These are phyloP conservation scores for Chironomus striatipennis DNA, from an alignment of 1,140 invertebrate genomes.

Conservation along the genomic window DNA sequence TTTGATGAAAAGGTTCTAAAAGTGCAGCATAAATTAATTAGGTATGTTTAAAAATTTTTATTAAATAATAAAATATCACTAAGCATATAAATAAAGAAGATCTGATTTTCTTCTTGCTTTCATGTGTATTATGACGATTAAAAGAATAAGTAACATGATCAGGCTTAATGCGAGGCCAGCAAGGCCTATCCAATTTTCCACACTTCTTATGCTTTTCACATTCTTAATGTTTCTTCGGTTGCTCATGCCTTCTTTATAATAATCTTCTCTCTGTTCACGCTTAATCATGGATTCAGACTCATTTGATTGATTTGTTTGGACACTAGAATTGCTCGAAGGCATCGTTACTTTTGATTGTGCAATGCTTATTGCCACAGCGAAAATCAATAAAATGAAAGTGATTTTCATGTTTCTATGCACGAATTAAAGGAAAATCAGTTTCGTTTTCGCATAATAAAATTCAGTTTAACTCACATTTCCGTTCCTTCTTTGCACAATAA, in stretches of 20 bases:
- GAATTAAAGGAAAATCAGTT: neutral
- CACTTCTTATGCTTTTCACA: neutral
- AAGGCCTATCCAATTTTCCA: constrained; percentile 10
- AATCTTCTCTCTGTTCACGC: neutral
- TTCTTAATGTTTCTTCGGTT: no score
- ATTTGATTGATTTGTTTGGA: constrained; percentile 12
- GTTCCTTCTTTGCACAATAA: no score
- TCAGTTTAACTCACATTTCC: neutral
- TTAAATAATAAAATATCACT: no score
- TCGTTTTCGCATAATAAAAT: neutral
- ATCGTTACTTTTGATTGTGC: neutral
- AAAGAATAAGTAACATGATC: neutral
- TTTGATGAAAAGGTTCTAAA: no score
- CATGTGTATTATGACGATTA: neutral
- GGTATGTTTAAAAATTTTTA: no score
- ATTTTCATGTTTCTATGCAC: neutral
- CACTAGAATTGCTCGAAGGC: neutral
- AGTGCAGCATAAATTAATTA: no score
- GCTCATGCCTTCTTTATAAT: neutral
- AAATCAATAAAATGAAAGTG: neutral
- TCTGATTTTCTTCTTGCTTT: neutral
- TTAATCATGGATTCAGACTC: neutral
- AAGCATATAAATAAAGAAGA: neutral
- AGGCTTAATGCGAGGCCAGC: neutral
- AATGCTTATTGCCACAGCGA: neutral